Base-by-base conservation (phyloP, 2,113 vertebrate species). In the Danionella cerebrum region DNA sequence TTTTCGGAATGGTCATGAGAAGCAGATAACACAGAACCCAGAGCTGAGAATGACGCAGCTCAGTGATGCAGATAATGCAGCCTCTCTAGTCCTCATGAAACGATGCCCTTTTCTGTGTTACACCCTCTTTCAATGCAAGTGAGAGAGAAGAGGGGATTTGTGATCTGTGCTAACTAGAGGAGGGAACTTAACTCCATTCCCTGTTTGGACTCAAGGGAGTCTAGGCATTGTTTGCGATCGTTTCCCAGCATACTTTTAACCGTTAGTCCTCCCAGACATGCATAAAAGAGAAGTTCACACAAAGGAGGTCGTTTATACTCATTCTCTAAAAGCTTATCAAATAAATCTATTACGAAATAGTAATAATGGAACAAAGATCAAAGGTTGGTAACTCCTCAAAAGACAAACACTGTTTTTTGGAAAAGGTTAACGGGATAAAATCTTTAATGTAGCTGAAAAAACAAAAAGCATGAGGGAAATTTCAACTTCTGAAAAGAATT, bases 31-130 rank as follows among this genome's bases (percentile, higher is more conserved):
- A 25, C 25, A 47, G 41, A 47, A 42, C 36, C 9, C 55, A 59
- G 21, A 4, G 25, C 57, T 60, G 39, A 60, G 41, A 27, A 63
- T 22, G 42, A 48, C 36, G 29, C 27, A 36, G 59, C 29, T 24
- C 58, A 64, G 18, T 36, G 29, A 64, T 48, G 13, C 10, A 64
- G 44, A 64, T 64, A 48, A 64, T 64, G 59, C 12, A 8, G 29
- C 59, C n/a, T 9, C 29, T 64, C 12, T 48, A 33, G 29, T 35
- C 29, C 16, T 35, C 10, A 48, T 64, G 42, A 64, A 64, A 64
- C 8, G 8, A 64, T 19, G 44, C 29, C 31, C 16, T 48, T 63
- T 39, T 60, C 57, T 5, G 51, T 29, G 14, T 47, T 11, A 47
- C 19, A 67, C 25, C 29, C 41, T 50, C n/a, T 24, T 18, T 60